Evolutionary conservation across 2,888 invertebrate species (phyloP).

Genomic region (Ornithoptera alexandrae): DNA sequence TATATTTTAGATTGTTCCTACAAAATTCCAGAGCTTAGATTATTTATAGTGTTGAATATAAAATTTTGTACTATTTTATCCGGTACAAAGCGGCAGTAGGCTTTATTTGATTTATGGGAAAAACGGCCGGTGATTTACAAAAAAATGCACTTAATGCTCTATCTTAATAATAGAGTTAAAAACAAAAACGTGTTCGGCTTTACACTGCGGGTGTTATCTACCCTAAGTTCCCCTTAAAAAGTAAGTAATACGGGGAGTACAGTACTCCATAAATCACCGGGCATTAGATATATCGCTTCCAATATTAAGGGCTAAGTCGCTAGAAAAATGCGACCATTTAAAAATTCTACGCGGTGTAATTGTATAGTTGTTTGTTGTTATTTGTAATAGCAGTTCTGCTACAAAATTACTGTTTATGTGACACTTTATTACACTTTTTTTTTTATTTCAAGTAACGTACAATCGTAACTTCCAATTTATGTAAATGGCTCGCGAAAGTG

Average conservation of each 20-base stretch:
- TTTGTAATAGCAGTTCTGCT: conserved; percentile 19
- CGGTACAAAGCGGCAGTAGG: too few relatives aligned
- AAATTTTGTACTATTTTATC: too few relatives aligned
- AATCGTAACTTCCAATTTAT: conserved; percentile 26
- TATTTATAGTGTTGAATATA: too few relatives aligned
- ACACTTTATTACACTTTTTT: conserved; percentile 23
- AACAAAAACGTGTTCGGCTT: conserved; percentile 39
- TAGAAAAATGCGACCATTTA: conserved; percentile 25
- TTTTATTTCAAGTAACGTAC: conserved; percentile 23
- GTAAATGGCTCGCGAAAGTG: conserved; percentile 23
- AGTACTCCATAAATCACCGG: conserved; percentile 69
- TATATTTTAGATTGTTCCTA: too few relatives aligned
- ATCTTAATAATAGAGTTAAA: conserved; percentile 26
- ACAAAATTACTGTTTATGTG: conserved; percentile 27
- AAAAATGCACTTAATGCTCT: not conserved
- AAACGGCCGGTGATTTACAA: too few relatives aligned
- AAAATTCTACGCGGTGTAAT: conserved; percentile 18
- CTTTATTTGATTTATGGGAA: too few relatives aligned
- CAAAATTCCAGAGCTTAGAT: too few relatives aligned
- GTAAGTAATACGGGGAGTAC: conserved; percentile 43
- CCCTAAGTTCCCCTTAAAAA: conserved; percentile 40
- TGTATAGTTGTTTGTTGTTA: conserved; percentile 5
- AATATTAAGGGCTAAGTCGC: conserved; percentile 43
- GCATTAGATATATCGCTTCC: conserved; percentile 57
- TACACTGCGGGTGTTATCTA: conserved; percentile 44